These are phyloP conservation scores for Stegastes partitus DNA, from an alignment of 2,113 vertebrate genomes.

Conservation along the genomic window DNA sequence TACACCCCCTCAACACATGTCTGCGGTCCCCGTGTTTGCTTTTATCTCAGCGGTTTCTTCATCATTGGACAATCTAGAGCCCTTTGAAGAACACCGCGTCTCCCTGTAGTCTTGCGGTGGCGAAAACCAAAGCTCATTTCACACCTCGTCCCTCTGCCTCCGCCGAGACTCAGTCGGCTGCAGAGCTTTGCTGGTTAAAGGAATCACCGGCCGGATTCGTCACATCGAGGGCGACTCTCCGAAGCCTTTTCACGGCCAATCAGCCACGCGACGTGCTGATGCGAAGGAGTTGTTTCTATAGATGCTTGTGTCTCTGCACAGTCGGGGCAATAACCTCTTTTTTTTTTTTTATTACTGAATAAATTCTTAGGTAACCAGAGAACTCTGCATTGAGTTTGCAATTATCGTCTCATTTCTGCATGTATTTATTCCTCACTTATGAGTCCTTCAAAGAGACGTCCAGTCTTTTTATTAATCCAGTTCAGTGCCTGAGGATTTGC, in stretches of 20 bases:
- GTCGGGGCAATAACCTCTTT: background rate
- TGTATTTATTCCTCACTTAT: slow-evolving; percentile 29
- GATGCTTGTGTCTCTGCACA: slow-evolving; percentile 12
- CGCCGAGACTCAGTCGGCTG: slow-evolving; percentile 38
- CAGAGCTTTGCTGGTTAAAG: slow-evolving; percentile 25
- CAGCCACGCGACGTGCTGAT: too few species aligned
- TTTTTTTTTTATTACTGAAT: slow-evolving; percentile 19
- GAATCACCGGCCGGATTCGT: slow-evolving; percentile 44
- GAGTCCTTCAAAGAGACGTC: slow-evolving; percentile 48
- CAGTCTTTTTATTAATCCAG: slow-evolving; percentile 42
- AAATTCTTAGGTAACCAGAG: slow-evolving; percentile 23
- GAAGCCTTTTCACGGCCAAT: slow-evolving; percentile 36
- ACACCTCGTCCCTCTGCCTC: slow-evolving; percentile 65
- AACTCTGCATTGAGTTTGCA: slow-evolving; percentile 23
- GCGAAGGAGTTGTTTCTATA: slow-evolving; percentile 46
- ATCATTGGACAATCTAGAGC: slow-evolving; percentile 35
- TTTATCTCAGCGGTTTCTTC: slow-evolving; percentile 17
- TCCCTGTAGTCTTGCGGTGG: slow-evolving; percentile 19
- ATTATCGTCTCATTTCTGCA: slow-evolving; percentile 12
- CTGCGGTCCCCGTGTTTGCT: slow-evolving; percentile 6
- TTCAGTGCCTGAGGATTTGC: slow-evolving; percentile 59
- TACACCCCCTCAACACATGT: slow-evolving; percentile 20
- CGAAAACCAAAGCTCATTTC: slow-evolving; percentile 67
- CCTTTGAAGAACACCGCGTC: slow-evolving; percentile 20
- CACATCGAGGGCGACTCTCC: slow-evolving; percentile 56